phyloP scores from a whole-genome alignment of 2,113 vertebrate genomes.

The Pseudopodoces humilis region DNA sequence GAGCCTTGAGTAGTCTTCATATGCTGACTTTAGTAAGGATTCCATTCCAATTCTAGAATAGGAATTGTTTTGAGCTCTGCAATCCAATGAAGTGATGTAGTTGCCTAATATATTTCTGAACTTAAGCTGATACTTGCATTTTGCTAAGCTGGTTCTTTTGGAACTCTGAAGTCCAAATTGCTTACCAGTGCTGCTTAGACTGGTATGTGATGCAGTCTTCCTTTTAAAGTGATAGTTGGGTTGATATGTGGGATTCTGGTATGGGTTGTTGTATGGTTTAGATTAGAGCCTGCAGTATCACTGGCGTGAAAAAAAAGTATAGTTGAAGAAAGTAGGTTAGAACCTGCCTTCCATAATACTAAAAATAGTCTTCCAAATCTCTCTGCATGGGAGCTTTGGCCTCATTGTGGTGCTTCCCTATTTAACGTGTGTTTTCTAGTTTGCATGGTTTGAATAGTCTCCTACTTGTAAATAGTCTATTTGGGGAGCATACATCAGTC shows the following conservation, averaged over 20 bases:
- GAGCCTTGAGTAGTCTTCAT: neutral
- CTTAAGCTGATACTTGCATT: conserved; percentile 38
- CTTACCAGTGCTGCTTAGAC: neutral
- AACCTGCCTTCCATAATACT: conserved; percentile 22
- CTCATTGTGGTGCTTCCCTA: conserved; percentile 32
- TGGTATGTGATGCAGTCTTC: neutral
- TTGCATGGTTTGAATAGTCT: conserved; percentile 51
- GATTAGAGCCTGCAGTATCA: neutral
- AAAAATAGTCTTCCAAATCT: conserved; percentile 47
- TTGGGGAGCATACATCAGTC: conserved; percentile 26
- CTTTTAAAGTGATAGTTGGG: neutral
- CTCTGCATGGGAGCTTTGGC: conserved; percentile 11
- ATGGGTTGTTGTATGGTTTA: neutral
- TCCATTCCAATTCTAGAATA: conserved; percentile 23
- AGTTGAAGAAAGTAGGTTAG: conserved; percentile 29
- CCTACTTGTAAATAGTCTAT: conserved; percentile 51
- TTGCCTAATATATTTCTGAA: conserved; percentile 54
- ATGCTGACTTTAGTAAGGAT: neutral
- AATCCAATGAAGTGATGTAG: conserved; percentile 8
- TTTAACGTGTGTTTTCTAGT: neutral
- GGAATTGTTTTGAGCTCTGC: conserved; percentile 42
- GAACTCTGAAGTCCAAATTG: neutral
- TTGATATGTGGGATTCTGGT: neutral
- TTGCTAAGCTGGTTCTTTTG: conserved; percentile 15
- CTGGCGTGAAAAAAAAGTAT: rapidly evolving